These are phyloP conservation scores for Cecropterus lyciades DNA, from an alignment of 1,140 invertebrate species.

Conservation along the genomic window DNA sequence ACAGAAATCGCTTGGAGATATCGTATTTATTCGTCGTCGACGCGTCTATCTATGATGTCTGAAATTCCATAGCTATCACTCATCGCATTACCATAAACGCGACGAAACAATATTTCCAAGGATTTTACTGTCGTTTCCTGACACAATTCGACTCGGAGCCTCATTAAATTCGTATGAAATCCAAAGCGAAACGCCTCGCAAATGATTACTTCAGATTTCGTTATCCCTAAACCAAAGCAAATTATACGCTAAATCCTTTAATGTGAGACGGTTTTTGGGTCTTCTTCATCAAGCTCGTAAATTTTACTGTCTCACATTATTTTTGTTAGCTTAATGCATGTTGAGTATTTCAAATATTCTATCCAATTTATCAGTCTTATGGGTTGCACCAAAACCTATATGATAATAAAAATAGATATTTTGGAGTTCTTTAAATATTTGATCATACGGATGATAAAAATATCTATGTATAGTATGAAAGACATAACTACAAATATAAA, in stretches of 20 bases:
- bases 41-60: no score
- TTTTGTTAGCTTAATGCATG: no score
- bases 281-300: neutral
- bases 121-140: slow-evolving; percentile 13
- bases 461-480: no score
- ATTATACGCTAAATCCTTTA: slow-evolving; percentile 4
- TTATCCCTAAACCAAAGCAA: slow-evolving; percentile 2
- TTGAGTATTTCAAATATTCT: no score
- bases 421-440: no score
- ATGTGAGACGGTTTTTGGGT: slow-evolving; percentile 3
- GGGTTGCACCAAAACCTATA: no score
- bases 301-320: neutral
- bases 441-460: no score
- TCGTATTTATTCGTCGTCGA: no score
- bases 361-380: no score
- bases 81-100: slow-evolving; percentile 20
- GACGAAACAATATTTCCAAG: slow-evolving; percentile 14
- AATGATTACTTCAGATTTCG: slow-evolving; percentile 21
- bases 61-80: slow-evolving; percentile 8
- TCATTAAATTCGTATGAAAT: slow-evolving; percentile 32
- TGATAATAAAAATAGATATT: no score
- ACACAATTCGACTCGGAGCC: slow-evolving; percentile 14
- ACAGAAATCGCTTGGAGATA: no score
- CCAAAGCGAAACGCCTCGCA: slow-evolving; percentile 20
- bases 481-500: no score